phyloP scores from a whole-genome alignment of 1,140 invertebrate species.

The Papilio xuthus region DNA sequence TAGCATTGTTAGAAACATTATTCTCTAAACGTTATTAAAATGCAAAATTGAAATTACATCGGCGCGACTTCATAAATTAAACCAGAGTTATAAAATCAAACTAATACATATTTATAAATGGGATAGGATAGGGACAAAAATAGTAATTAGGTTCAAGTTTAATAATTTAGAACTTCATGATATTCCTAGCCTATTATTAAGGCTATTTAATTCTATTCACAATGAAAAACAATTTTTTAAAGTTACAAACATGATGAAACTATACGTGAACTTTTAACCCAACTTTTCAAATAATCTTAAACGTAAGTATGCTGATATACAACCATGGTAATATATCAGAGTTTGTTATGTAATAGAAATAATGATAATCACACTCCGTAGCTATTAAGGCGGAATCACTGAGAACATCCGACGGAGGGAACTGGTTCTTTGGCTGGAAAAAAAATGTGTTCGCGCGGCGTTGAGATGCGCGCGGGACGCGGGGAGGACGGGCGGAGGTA shows the following conservation, averaged over 20 bases:
- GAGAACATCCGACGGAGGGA: conserved; percentile 65
- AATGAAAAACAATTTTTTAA: no score
- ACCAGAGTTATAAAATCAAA: no score
- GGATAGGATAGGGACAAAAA: no score
- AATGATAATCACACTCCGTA: conserved; percentile 73
- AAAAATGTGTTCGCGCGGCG: conserved; percentile 63
- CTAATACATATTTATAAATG: no score
- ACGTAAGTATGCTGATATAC: neutral
- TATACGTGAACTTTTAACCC: neutral
- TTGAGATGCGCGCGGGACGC: conserved; percentile 51
- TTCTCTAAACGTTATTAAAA: neutral
- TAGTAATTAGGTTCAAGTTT: no score
- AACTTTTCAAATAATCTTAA: neutral
- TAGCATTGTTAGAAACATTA: neutral
- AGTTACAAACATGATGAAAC: neutral
- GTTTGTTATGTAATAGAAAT: conserved; percentile 70
- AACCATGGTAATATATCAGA: neutral
- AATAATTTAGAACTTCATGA: no score
- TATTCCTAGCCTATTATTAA: no score
- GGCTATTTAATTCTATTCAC: no score
- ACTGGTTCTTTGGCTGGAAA: conserved; percentile 66
- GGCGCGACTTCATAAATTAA: neutral
- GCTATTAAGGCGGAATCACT: conserved; percentile 73
- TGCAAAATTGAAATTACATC: neutral
- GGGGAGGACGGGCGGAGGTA: conserved; percentile 44